A percentile compares a stretch with the other conserved stretches of the same genome.
Conservation (phyloP, 2,797 vertebrate genomes). For the Pantherophis alleghaniensis region DNA sequence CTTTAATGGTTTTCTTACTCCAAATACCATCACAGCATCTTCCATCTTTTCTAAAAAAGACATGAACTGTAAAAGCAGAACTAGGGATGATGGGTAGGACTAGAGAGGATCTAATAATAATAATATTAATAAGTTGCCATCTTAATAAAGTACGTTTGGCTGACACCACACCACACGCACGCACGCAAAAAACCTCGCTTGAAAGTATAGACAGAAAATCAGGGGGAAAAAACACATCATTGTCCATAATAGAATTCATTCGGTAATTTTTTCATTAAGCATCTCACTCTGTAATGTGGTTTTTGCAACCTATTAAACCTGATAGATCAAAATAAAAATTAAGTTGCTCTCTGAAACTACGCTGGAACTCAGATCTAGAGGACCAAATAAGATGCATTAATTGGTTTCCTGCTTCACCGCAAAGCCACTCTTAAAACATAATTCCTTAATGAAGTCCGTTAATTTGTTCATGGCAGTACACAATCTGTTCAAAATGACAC, state of each 20-base stretch:
- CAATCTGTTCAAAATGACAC: conserved; percentile 81
- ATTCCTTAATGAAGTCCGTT: conserved; percentile 84
- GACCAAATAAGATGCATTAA: conserved; percentile 77
- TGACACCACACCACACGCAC: background rate
- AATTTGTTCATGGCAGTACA: conserved; percentile 82
- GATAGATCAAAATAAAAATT: conserved; percentile 64
- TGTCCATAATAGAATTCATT: conserved; percentile 64
- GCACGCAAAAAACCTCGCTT: conserved; percentile 45
- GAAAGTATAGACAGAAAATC: conserved; percentile 58
- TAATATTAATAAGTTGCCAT: conserved; percentile 36
- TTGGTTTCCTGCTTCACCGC: conserved; percentile 76
- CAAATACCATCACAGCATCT: conserved; percentile 46
- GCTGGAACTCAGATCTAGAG: conserved; percentile 67
- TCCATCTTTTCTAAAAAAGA: conserved; percentile 14
- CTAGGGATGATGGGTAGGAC: background rate
- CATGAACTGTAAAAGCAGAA: background rate
- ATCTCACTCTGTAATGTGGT: conserved; percentile 57
- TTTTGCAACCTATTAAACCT: conserved; percentile 70
- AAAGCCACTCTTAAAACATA: conserved; percentile 81
- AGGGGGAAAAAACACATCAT: conserved; percentile 47
- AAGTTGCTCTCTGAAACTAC: conserved; percentile 64
- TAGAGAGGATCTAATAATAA: background rate
- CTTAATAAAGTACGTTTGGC: conserved; percentile 59
- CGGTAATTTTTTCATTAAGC: conserved; percentile 65
- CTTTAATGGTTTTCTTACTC: conserved; percentile 43